Evolutionary conservation across 1,140 invertebrate genomes (phyloP).

Genomic region (Pachypsylla venusta): DNA sequence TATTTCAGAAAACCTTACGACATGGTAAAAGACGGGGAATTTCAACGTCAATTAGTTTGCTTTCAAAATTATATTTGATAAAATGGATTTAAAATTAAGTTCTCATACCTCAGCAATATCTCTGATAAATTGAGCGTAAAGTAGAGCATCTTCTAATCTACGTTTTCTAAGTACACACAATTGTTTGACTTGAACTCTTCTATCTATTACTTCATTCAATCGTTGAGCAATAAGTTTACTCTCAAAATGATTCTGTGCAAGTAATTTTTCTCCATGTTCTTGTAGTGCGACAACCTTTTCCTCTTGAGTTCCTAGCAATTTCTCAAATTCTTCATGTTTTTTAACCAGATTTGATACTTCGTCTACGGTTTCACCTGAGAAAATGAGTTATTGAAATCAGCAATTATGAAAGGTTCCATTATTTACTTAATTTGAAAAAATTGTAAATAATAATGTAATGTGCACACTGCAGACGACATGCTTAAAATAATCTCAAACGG

Average conservation of each 20-base stretch:
- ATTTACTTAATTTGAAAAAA: no score
- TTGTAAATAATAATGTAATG: no score
- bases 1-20: not conserved
- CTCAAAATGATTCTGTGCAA: conserved; percentile 89
- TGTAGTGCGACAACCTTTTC: conserved; percentile 72
- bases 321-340: conserved; percentile 83
- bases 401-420: no score
- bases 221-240: conserved; percentile 62
- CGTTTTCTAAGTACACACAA: conserved; percentile 44
- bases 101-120: conserved; percentile 67
- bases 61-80: conserved; percentile 3
- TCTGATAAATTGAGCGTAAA: conserved; percentile 78
- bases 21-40: not conserved
- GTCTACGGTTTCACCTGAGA: conserved; percentile 49
- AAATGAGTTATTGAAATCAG: not conserved
- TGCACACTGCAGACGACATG: no score
- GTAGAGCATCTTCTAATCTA: conserved; percentile 57
- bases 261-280: conserved; percentile 73
- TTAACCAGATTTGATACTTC: conserved; percentile 73
- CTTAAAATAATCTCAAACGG: no score
- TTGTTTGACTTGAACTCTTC: conserved; percentile 53
- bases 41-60: not conserved
- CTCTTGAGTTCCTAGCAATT: conserved; percentile 64
- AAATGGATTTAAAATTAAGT: no score
- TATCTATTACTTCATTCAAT: conserved; percentile 50